A percentile compares a stretch with the other conserved stretches of the same genome.
Evolutionary conservation across 1,140 invertebrate genomes (phyloP).

Genomic region (Zaprionus capensis): DNA sequence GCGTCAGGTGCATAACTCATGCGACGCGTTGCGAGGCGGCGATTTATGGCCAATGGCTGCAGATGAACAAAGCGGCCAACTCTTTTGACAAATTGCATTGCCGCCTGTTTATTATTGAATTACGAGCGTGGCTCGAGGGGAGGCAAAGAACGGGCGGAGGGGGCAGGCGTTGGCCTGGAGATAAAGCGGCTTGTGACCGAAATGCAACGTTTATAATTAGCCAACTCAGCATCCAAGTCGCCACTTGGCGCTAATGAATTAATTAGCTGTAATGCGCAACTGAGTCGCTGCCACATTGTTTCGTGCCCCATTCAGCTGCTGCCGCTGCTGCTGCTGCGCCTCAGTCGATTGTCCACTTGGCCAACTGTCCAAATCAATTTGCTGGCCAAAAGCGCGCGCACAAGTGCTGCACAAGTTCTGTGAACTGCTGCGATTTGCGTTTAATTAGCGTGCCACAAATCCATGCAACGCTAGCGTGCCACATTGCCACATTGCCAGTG

Average conservation of each 20-base stretch:
- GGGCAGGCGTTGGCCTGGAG: neutral
- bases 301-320: neutral
- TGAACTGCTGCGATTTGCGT: constrained; percentile 64
- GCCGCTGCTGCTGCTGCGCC: neutral
- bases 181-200: constrained; percentile 20
- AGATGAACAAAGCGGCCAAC: constrained; percentile 69
- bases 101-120: constrained; percentile 71
- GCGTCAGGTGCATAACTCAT: constrained; percentile 69
- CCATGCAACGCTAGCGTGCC: neutral
- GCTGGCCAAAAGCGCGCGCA: constrained; percentile 30
- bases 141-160: neutral
- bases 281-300: constrained; percentile 5
- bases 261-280: constrained; percentile 58
- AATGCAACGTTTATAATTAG: constrained; percentile 61
- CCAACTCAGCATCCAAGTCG: neutral
- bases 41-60: constrained; percentile 73
- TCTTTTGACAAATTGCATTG: constrained; percentile 74
- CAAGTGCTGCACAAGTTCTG: constrained; percentile 51
- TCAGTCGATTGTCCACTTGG: neutral
- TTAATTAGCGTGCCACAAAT: constrained; percentile 64
- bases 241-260: constrained; percentile 54
- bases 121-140: constrained; percentile 22
- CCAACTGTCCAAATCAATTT: constrained; percentile 64
- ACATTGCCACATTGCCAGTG: constrained; percentile 2
- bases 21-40: constrained; percentile 57